These are phyloP conservation scores for Premnoplex brunnescens DNA, from an alignment of 2,797 vertebrate genomes.

Conservation along the genomic window DNA sequence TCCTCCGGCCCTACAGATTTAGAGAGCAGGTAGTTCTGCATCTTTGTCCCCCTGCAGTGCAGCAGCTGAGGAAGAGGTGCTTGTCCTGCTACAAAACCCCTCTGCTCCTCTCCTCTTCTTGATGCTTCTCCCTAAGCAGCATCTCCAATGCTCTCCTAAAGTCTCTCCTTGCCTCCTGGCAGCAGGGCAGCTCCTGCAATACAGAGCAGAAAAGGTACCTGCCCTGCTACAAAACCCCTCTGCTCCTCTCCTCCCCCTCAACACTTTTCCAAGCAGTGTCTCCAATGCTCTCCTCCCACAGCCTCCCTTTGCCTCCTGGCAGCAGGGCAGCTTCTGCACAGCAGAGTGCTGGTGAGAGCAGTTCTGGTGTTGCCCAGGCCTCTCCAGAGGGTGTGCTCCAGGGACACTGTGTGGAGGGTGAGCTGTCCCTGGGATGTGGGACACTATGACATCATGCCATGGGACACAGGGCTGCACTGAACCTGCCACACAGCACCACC, in stretches of 20 bases:
- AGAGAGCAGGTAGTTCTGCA: background rate
- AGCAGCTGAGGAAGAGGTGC: background rate
- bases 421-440: no score
- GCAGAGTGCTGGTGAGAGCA: background rate
- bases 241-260: background rate
- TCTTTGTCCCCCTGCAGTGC: background rate
- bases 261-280: rapidly evolving
- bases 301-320: background rate
- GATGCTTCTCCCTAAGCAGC: background rate
- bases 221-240: background rate
- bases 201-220: background rate
- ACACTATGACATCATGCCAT: background rate
- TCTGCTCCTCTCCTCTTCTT: background rate
- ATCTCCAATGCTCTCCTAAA: background rate
- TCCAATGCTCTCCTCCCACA: background rate
- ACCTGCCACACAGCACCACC: background rate
- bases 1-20: background rate
- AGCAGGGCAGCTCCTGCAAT: background rate
- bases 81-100: background rate
- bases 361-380: background rate
- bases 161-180: background rate
- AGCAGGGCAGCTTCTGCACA: background rate
- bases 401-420: background rate
- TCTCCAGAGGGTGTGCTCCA: rapidly evolving
- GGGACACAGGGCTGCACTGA: background rate